A percentile compares a stretch with the other conserved stretches of the same genome.
These are phyloP conservation scores for Hypotaenidia philippensis DNA, from an alignment of 2,797 vertebrate species.

Conservation along the genomic window DNA sequence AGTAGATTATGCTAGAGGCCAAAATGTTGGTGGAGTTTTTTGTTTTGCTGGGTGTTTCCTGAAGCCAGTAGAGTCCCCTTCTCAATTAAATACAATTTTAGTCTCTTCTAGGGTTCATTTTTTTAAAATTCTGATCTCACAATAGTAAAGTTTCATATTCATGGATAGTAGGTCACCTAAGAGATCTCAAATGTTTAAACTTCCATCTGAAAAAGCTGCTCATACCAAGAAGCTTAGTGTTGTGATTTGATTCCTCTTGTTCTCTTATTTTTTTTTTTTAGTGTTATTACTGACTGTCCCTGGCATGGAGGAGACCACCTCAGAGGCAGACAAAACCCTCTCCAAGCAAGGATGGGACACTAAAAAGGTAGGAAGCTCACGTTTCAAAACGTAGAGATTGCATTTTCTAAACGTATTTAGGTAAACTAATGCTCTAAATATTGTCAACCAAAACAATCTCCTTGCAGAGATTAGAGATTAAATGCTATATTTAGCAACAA, in stretches of 20 bases:
- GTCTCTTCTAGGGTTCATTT: neutral
- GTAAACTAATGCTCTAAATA: neutral
- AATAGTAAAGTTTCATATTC: neutral
- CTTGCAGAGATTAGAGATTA: neutral
- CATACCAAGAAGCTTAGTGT: neutral
- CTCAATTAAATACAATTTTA: neutral
- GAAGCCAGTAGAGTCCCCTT: neutral
- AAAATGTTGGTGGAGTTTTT: too few species aligned
- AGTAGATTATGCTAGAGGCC: neutral
- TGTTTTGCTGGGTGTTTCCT: neutral
- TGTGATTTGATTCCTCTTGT: neutral
- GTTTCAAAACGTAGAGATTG: accelerated
- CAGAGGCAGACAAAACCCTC: constrained; percentile 87
- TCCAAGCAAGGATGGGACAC: constrained; percentile 92
- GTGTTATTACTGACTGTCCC: constrained; percentile 93
- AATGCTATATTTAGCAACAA: neutral
- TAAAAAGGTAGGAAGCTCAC: constrained; percentile 86
- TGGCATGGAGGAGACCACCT: constrained; percentile 90
- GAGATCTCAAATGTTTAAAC: neutral
- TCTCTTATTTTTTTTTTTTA: constrained; percentile 14
- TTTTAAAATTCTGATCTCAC: neutral
- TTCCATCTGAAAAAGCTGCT: neutral
- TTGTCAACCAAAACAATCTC: neutral
- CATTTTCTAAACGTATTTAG: neutral
- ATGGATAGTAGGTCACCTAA: neutral